A percentile compares a stretch with the other conserved stretches of the same genome.
Conservation (phyloP, 2,888 invertebrate genomes). For the Polyploca ridens region DNA sequence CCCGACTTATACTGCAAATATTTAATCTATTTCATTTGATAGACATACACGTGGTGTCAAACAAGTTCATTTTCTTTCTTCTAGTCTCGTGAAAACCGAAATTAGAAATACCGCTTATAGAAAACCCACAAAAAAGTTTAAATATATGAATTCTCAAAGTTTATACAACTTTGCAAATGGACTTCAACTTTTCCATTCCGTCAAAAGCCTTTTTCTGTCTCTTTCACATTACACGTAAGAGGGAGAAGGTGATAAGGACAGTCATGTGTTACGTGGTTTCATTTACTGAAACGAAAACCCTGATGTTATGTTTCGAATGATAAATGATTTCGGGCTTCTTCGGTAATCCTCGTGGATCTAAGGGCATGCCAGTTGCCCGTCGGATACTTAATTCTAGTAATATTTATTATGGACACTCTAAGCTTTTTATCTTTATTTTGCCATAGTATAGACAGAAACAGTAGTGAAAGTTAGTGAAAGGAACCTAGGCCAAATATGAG, state of each 20-base stretch:
- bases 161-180: conserved; percentile 13
- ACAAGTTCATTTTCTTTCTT: too few relatives aligned
- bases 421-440: not conserved
- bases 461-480: not conserved
- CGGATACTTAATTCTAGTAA: conserved; percentile 12
- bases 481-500: too few relatives aligned
- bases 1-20: too few relatives aligned
- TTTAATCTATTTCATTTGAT: too few relatives aligned
- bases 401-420: conserved; percentile 14
- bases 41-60: too few relatives aligned
- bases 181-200: conserved; percentile 19
- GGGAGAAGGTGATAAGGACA: too few relatives aligned
- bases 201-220: conserved; percentile 13
- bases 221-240: conserved; percentile 4
- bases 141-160: conserved; percentile 10
- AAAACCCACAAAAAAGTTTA: too few relatives aligned
- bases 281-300: conserved; percentile 17
- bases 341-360: conserved; percentile 15
- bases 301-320: conserved; percentile 20
- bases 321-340: conserved; percentile 17
- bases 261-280: not conserved
- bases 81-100: too few relatives aligned
- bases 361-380: conserved; percentile 13
- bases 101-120: too few relatives aligned
- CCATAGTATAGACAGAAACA: not conserved